A percentile compares a stretch with the other conserved stretches of the same genome.
These are phyloP conservation scores for Muraenolepis orangiensis DNA, from an alignment of 2,797 vertebrate genomes.

Conservation along the genomic window DNA sequence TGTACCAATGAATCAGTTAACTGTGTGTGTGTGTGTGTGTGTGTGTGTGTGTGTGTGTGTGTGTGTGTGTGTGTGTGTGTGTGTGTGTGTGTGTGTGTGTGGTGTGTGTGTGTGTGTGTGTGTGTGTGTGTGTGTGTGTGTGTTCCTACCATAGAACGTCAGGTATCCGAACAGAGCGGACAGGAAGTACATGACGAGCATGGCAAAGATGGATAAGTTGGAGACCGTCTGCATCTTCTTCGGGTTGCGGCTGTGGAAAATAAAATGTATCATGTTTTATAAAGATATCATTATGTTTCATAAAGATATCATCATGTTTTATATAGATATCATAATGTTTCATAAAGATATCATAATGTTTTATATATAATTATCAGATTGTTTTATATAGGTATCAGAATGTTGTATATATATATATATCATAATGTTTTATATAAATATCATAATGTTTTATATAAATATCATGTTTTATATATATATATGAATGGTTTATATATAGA, in stretches of 20 bases:
- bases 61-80: neutral
- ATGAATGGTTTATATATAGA: too few relatives aligned
- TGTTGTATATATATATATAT: too few relatives aligned
- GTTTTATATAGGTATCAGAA: too few relatives aligned
- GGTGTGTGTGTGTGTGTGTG: neutral
- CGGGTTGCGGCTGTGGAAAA: conserved; percentile 76
- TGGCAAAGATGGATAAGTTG: conserved; percentile 90
- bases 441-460: too few relatives aligned
- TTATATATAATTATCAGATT: neutral
- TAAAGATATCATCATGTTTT: too few relatives aligned
- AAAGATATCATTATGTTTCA: neutral
- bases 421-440: too few relatives aligned
- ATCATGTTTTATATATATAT: too few relatives aligned
- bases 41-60: neutral
- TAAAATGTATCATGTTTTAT: too few relatives aligned
- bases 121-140: neutral
- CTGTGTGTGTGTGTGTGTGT: neutral
- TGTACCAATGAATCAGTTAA: neutral
- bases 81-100: neutral
- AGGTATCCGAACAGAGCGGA: conserved; percentile 95
- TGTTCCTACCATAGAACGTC: conserved; percentile 87
- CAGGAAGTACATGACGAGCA: conserved; percentile 95
- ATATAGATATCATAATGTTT: neutral
- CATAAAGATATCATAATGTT: too few relatives aligned
- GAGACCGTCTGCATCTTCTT: conserved; percentile 94